Percentiles rank a stretch among this genome's conserved stretches.
Evolutionary conservation across 35 echinoderm and acorn worm species (phyloP).

Genomic region (Heliocidaris erythrogramma): DNA sequence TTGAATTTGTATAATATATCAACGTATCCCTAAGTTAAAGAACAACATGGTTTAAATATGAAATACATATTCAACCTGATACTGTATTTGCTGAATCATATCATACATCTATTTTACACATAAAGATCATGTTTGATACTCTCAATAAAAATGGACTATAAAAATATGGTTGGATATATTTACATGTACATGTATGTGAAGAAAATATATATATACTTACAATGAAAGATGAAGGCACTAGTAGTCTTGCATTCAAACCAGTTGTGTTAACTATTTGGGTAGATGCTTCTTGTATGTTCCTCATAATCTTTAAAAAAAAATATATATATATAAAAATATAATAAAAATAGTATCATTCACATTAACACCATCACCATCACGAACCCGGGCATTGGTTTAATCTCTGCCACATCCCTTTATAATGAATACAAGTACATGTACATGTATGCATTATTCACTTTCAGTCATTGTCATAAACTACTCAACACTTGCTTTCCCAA

Average conservation of each 20-base stretch:
- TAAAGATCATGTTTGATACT: too few species aligned
- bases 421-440: too few species aligned
- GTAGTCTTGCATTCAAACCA: slow-evolving; percentile 72
- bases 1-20: too few species aligned
- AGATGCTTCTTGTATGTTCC: slow-evolving; percentile 35
- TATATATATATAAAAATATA: background rate
- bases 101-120: too few species aligned
- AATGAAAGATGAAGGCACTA: slow-evolving; percentile 56
- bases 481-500: too few species aligned
- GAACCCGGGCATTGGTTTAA: background rate
- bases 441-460: too few species aligned
- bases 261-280: slow-evolving; percentile 71
- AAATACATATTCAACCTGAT: too few species aligned
- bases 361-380: background rate
- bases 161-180: background rate
- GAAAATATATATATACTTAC: slow-evolving; percentile 51
- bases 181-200: too few species aligned
- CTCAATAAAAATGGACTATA: background rate
- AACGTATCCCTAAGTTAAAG: too few species aligned
- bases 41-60: too few species aligned
- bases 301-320: slow-evolving; percentile 10
- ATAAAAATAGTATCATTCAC: background rate
- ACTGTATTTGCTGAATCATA: too few species aligned
- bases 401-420: too few species aligned
- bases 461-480: background rate